Evolutionary conservation across 2,888 invertebrate species (phyloP), one percentile per base, ranked within the genome.

Genomic region (Perithous albicinctus): DNA sequence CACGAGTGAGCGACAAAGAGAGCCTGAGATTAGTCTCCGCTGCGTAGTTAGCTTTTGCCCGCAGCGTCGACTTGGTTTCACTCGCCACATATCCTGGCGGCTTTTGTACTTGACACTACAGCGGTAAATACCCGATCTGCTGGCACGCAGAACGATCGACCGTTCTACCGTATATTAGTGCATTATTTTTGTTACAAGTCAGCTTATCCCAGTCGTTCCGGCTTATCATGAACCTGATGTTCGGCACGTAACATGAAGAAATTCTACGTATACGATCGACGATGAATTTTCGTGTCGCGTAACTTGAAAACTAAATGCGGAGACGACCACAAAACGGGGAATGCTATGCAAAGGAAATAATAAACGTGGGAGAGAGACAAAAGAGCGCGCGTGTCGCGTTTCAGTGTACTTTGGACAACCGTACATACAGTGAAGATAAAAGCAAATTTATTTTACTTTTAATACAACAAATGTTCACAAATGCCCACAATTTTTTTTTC

Each of bases 1-100:
- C 83, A 54, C 78, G 69, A 74, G 59, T 38, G 76, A 66, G 46
- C 43, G 70, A 56, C 32, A 15, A 41, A 80, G 59, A 66, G 48
- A 54, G 78, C 41, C 78, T 84, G 85, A 88, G 88, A 89, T 89
- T 88, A 87, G 85, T 84, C n/a, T n/a, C 85, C 86, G 81, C 87
- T 89, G 88, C 89, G 90, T 86, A 89, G 90, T 90, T 88, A 8
- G 51, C 8, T n/a, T n/a, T n/a, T n/a, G 23, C 23, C 10, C 23
- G 23, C 51, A 10, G 12, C 51, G 12, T 12, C 51, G 23, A 10
- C 51, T 51, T 8, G 20, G 51, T 51, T 23, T 20, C 8, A 23
- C 12, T 20, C 51, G 23, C 23, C 23, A 23, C 10, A 51, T 51
- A 51, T 51, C 59, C 59, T 18, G 29, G 32, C 56, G 15, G 56